Evolutionary conservation across 1,140 invertebrate species (phyloP).

Genomic region (Ruditapes philippinarum): DNA sequence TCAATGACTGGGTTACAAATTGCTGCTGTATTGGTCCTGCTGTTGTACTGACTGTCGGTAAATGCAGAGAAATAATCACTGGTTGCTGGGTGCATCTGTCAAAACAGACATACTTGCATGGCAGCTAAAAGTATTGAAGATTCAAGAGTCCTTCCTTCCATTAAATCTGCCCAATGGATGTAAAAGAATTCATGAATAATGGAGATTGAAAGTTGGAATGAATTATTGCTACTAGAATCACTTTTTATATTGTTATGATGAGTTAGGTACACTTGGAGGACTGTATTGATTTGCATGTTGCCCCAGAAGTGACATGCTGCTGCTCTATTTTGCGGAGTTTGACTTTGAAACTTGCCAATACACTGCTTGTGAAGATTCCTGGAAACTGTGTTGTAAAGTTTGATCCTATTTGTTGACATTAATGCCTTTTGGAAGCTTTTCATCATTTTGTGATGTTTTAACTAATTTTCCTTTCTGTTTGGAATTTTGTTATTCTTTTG

Average conservation of each 20-base stretch:
- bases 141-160: conserved; percentile 7
- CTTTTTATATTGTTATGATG: too few species aligned
- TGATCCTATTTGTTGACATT: neutral
- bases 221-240: too few species aligned
- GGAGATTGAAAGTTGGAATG: too few species aligned
- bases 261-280: too few species aligned
- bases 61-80: neutral
- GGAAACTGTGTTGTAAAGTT: too few species aligned
- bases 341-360: too few species aligned
- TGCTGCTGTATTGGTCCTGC: neutral
- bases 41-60: neutral
- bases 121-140: conserved; percentile 44
- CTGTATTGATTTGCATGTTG: too few species aligned
- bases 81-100: neutral
- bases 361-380: too few species aligned
- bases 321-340: too few species aligned
- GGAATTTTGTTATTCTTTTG: conserved; percentile 25
- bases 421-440: conserved; percentile 1
- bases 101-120: conserved; percentile 25
- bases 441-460: conserved; percentile 28
- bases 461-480: conserved; percentile 15
- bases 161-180: neutral
- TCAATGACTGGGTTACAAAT: neutral
- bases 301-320: too few species aligned
- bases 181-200: too few species aligned